Percentiles rank a stretch among this genome's conserved stretches.
Evolutionary conservation across 2,113 vertebrate genomes (phyloP).

Genomic region (Cephalopholis sonnerati): DNA sequence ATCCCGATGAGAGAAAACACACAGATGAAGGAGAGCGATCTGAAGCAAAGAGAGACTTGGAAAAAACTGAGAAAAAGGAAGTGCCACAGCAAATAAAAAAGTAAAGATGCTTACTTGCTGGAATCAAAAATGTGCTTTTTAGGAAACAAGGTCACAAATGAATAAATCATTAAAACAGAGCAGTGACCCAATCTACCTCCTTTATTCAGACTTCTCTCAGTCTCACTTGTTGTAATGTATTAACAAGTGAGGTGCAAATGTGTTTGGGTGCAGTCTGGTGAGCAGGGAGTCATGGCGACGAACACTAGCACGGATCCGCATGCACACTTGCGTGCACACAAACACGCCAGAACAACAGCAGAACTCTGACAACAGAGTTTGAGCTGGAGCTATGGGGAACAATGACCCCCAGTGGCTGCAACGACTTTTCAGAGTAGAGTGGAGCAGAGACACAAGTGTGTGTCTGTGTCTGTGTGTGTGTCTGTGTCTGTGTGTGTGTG

Average conservation of each 20-base stretch:
- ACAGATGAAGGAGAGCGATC: slow-evolving; percentile 41
- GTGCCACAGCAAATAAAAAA: slow-evolving; percentile 27
- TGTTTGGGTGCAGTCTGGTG: slow-evolving; percentile 11
- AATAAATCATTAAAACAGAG: slow-evolving; percentile 48
- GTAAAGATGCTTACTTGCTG: slow-evolving; percentile 28
- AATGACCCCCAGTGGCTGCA: slow-evolving; percentile 80
- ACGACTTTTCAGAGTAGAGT: slow-evolving; percentile 40
- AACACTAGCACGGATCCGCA: background rate
- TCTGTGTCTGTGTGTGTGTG: slow-evolving; percentile 16
- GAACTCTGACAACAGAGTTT: slow-evolving; percentile 18
- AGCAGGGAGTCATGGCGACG: background rate
- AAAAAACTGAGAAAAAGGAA: background rate
- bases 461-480: slow-evolving; percentile 35
- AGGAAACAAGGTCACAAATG: slow-evolving; percentile 49
- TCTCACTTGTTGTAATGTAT: slow-evolving; percentile 29
- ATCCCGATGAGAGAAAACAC: slow-evolving; percentile 55
- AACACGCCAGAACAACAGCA: slow-evolving; percentile 11
- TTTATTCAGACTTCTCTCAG: slow-evolving; percentile 18
- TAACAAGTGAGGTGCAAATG: slow-evolving; percentile 37
- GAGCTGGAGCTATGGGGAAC: slow-evolving; percentile 63
- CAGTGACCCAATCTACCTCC: slow-evolving; percentile 20
- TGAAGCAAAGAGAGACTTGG: slow-evolving; percentile 2
- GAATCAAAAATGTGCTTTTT: slow-evolving; percentile 34
- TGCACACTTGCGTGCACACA: slow-evolving; percentile 8
- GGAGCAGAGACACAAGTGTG: background rate